Conservation (phyloP, 2,888 invertebrate species). For the Chironomus tentans region DNA sequence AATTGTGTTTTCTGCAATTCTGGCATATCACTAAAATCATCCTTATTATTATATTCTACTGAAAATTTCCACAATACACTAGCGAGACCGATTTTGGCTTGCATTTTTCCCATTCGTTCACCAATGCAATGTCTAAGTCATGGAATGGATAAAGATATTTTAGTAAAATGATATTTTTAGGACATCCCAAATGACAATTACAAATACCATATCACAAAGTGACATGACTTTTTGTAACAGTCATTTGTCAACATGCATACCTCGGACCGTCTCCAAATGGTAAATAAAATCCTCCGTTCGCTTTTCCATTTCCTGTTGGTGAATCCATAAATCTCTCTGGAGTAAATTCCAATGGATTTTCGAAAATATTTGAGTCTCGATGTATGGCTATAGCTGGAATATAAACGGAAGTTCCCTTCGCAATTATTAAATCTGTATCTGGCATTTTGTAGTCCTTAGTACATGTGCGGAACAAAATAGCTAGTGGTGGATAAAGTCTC, state of each 20-base stretch:
- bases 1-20: neutral
- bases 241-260: slow-evolving; percentile 28
- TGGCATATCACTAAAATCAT: neutral
- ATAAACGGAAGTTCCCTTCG: slow-evolving; percentile 22
- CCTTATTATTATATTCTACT: neutral
- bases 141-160: too few species aligned
- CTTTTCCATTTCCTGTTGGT: neutral
- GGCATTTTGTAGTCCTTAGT: slow-evolving; percentile 32
- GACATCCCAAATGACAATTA: too few species aligned
- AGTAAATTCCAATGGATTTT: slow-evolving; percentile 18
- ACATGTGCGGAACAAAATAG: neutral
- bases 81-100: neutral
- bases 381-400: slow-evolving; percentile 18
- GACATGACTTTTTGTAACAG: neutral
- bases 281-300: neutral
- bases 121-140: slow-evolving; percentile 6
- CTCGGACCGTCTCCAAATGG: slow-evolving; percentile 29
- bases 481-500: slow-evolving; percentile 2
- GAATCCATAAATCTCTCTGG: slow-evolving; percentile 11
- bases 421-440: slow-evolving; percentile 30
- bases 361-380: slow-evolving; percentile 22
- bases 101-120: slow-evolving; percentile 11
- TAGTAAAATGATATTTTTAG: too few species aligned
- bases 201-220: too few species aligned
- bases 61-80: neutral